A percentile compares a stretch with the other conserved stretches of the same genome.
Conservation (phyloP, 2,113 vertebrate species). For the Pycnonotus jocosus region DNA sequence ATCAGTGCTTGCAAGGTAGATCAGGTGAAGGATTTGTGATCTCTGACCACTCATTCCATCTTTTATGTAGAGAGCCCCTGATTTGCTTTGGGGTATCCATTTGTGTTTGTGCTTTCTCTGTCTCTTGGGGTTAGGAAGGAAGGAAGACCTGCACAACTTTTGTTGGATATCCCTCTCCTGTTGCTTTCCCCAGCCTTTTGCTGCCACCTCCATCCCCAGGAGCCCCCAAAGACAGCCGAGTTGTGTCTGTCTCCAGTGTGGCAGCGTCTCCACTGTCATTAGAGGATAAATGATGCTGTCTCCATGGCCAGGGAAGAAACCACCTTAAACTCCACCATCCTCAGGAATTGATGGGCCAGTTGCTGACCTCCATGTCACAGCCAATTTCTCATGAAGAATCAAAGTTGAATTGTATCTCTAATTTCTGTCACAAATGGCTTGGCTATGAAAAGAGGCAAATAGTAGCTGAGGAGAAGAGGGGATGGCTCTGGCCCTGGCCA, state of each 20-base stretch:
- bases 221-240: neutral
- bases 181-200: neutral
- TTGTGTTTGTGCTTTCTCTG: neutral
- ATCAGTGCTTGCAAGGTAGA: neutral
- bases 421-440: conserved; percentile 29
- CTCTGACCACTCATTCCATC: neutral
- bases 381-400: neutral
- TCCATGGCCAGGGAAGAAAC: neutral
- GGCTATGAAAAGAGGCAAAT: neutral
- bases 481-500: neutral
- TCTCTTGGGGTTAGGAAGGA: neutral
- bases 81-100: neutral
- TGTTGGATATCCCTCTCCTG: neutral
- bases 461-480: neutral
- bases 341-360: neutral
- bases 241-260: accelerated
- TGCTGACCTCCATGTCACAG: neutral
- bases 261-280: neutral
- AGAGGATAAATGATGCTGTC: neutral
- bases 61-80: neutral
- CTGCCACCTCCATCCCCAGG: neutral
- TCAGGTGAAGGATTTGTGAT: neutral
- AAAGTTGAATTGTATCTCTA: neutral
- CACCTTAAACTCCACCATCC: neutral
- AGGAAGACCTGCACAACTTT: neutral